A percentile compares a stretch with the other conserved stretches of the same genome.
Conservation (phyloP, 2,888 invertebrate species). For the Pegoplata infirma region DNA sequence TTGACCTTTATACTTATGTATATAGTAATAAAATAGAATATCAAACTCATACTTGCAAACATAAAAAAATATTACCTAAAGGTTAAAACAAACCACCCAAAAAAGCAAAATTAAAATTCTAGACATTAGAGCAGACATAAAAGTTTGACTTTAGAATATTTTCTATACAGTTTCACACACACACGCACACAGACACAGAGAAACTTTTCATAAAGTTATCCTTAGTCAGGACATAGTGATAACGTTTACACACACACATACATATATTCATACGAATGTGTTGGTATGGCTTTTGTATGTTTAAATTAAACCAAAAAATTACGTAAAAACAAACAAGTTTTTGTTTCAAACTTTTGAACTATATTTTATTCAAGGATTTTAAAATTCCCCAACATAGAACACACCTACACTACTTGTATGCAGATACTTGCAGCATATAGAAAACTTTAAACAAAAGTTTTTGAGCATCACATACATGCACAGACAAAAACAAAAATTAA, state of each 20-base stretch:
- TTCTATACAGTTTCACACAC: background rate
- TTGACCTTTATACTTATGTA: constrained; percentile 52
- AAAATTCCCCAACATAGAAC: constrained; percentile 6
- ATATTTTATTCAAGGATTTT: constrained; percentile 54
- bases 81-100: background rate
- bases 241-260: background rate
- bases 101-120: constrained; percentile 30
- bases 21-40: background rate
- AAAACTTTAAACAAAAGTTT: constrained; percentile 19
- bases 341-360: constrained; percentile 34
- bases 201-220: constrained; percentile 10
- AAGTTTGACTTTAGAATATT: constrained; percentile 42
- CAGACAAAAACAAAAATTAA: constrained; percentile 1
- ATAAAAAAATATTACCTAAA: background rate
- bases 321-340: constrained; percentile 10
- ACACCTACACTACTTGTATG: background rate
- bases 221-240: constrained; percentile 35
- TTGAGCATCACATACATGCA: background rate
- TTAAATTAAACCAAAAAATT: constrained; percentile 38
- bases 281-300: background rate
- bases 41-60: background rate
- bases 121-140: constrained; percentile 53
- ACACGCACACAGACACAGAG: background rate
- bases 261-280: background rate
- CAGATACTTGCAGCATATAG: background rate